phyloP scores from a whole-genome alignment of 2,888 invertebrate genomes.

The Ophioninae sp. region DNA sequence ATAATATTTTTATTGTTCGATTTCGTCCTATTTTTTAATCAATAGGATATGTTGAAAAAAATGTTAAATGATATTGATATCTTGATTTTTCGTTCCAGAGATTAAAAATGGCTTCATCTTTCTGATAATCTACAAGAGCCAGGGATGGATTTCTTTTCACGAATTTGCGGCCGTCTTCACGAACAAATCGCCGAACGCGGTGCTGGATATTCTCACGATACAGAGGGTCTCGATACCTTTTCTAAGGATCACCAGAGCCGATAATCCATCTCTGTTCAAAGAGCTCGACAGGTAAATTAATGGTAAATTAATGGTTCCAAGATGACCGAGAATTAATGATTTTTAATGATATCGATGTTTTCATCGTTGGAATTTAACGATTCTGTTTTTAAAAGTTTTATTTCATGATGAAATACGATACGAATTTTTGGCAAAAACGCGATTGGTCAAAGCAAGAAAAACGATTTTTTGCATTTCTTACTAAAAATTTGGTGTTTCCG shows the following conservation, averaged over 20 bases:
- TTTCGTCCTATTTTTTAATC: too few species aligned
- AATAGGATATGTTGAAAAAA: too few species aligned
- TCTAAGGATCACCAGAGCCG: constrained; percentile 61
- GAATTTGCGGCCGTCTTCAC: constrained; percentile 72
- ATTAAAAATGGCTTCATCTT: constrained; percentile 61
- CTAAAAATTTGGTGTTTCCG: too few species aligned
- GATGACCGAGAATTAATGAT: too few species aligned
- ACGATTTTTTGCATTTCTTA: too few species aligned
- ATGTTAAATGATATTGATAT: neutral
- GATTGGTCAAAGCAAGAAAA: too few species aligned
- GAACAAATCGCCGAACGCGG: constrained; percentile 26
- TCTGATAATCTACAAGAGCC: constrained; percentile 66
- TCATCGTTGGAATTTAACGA: too few species aligned
- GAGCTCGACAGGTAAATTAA: constrained; percentile 67
- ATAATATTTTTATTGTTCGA: too few species aligned
- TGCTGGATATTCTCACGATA: constrained; percentile 61
- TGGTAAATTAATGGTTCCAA: neutral
- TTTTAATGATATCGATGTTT: too few species aligned
- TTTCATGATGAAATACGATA: too few species aligned
- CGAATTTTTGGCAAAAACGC: too few species aligned
- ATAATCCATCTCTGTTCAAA: constrained; percentile 63
- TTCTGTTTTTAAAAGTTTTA: too few species aligned
- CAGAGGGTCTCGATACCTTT: constrained; percentile 53
- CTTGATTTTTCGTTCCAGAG: constrained; percentile 62
- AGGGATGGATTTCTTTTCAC: constrained; percentile 70